Evolutionary conservation across 2,113 vertebrate genomes (phyloP).

Genomic region (Oenanthe oenanthe): DNA sequence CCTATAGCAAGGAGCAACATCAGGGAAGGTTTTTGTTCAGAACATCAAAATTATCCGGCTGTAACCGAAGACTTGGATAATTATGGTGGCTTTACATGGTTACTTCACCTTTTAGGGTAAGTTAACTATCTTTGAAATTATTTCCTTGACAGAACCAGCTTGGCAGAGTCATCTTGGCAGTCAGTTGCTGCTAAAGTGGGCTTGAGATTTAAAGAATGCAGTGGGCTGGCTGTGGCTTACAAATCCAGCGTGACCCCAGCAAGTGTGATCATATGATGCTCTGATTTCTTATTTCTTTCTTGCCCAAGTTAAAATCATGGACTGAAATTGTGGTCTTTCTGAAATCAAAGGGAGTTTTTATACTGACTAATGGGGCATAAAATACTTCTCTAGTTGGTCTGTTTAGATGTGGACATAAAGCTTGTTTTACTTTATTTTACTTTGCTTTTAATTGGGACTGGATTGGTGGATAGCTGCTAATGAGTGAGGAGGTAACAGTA

Average conservation of each 20-base stretch:
- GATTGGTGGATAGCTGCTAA: not conserved
- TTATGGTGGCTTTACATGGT: not conserved
- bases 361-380: not conserved
- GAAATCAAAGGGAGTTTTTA: not conserved
- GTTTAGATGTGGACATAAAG: not conserved
- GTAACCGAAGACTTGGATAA: not conserved
- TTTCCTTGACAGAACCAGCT: not conserved
- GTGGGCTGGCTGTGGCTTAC: not conserved
- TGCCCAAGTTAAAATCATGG: not conserved
- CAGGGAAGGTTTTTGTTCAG: not conserved
- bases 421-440: not conserved
- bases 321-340: not conserved
- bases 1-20: not conserved
- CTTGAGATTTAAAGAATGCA: constrained; percentile 10
- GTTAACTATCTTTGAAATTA: not conserved
- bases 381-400: not conserved
- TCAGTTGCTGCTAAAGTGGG: constrained; percentile 5
- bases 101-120: constrained; percentile 11
- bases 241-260: not conserved
- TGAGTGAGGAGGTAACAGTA: not conserved
- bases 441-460: not conserved
- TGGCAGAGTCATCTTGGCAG: not conserved
- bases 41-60: not conserved
- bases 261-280: not conserved
- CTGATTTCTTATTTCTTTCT: not conserved